Evolutionary conservation across 2,797 vertebrate species (phyloP), one percentile per base, ranked within the genome.

Genomic region (Thalassophryne amazonica): DNA sequence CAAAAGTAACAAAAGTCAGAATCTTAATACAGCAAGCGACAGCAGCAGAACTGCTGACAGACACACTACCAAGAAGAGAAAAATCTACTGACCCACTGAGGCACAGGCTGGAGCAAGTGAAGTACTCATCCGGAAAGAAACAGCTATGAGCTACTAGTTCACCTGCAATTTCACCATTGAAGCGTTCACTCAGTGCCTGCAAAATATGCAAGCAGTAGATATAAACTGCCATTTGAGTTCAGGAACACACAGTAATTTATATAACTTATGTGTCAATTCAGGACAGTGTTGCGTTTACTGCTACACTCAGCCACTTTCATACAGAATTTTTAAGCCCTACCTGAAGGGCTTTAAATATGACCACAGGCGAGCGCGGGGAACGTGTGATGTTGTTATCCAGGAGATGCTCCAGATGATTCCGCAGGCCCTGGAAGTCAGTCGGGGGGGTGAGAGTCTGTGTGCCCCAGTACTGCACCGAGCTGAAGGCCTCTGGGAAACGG

Each of bases 61-160:
- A 12, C 6, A 8, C 8, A 6, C 15, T 4, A 6, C 19, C 3
- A 34, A 50, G n/a, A 50, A 38, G 1, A 9, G 7, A 20, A 10
- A 17, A 35, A 22, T 31, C 15, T 28, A 92, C 96, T 88, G 79
- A 99, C 97, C 96, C 94, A 77, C 97, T 96, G 83, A 98, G 94
- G 69, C 97, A 99, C 61, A 93, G 66, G 62, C 90, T 91, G 62
- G 97, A 98, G 76, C 97, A 99, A 36, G 96, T 99, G 83, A 99
- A 99, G 86, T 99, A 99, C 69, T 99, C 96, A 57, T 99, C 97
- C 4, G 97, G 97, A 65, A 99, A 99, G 71, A 99, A 99, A 63
- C 95, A 98, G 86, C 93, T 98, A 73, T 96, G 93, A 3, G 93
- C 91, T 67, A 95, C 92, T 46, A 95, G 89, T 64, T 98, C 96